Evolutionary conservation across 2,888 invertebrate genomes (phyloP).

Genomic region (Calephelis perditalis): DNA sequence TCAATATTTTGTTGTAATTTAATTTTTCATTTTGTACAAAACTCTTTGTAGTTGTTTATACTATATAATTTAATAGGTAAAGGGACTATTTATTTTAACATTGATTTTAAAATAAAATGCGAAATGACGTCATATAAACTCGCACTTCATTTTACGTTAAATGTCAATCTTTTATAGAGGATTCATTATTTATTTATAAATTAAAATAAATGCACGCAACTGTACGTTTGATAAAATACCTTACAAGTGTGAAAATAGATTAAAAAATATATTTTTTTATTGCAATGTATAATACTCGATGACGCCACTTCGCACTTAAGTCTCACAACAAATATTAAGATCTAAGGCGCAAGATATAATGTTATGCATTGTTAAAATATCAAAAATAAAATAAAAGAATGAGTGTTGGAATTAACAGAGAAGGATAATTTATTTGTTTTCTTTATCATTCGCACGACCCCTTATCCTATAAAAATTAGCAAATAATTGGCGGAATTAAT

Average conservation of each 20-base stretch:
- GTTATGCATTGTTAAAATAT: conserved; percentile 61
- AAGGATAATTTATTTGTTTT: conserved; percentile 68
- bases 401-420: conserved; percentile 79
- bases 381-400: conserved; percentile 76
- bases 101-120: conserved; percentile 48
- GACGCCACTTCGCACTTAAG: conserved; percentile 40
- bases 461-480: conserved; percentile 45
- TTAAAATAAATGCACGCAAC: too few relatives aligned
- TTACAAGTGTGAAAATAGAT: too few relatives aligned
- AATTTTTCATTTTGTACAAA: conserved; percentile 65
- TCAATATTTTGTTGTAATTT: conserved; percentile 40
- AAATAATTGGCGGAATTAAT: conserved; percentile 42
- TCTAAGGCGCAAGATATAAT: conserved; percentile 55
- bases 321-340: conserved; percentile 79
- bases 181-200: conserved; percentile 13
- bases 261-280: not conserved
- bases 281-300: conserved; percentile 18
- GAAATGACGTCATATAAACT: conserved; percentile 47
- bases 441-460: conserved; percentile 45
- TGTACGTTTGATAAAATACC: too few relatives aligned
- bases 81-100: conserved; percentile 67
- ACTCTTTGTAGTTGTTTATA: conserved; percentile 67
- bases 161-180: too few relatives aligned
- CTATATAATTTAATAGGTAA: conserved; percentile 59
- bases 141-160: too few relatives aligned